A percentile compares a stretch with the other conserved stretches of the same genome.
phyloP scores from a whole-genome alignment of 2,888 invertebrate species.

The Caenorhabditis doughertyi region DNA sequence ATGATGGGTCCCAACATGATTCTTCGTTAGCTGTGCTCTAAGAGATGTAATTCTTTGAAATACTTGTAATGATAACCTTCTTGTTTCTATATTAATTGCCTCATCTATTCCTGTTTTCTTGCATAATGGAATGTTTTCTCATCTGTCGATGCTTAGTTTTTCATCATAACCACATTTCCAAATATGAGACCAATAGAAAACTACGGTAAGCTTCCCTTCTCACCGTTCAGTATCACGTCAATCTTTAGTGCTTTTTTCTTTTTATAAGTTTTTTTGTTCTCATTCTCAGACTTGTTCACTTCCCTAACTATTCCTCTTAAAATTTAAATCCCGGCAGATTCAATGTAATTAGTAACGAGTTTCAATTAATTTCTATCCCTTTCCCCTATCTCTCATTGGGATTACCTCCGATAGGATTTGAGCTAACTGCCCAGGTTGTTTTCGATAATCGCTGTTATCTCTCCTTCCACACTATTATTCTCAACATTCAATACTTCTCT shows the following conservation, averaged over 20 bases:
- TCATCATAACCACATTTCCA: slow-evolving; percentile 34
- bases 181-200: slow-evolving; percentile 46
- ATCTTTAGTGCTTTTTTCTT: neutral
- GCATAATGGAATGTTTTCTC: slow-evolving; percentile 41
- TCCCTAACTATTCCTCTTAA: slow-evolving; percentile 22
- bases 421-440: slow-evolving; percentile 53
- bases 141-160: neutral
- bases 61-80: slow-evolving; percentile 4
- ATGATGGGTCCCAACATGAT: too few species aligned
- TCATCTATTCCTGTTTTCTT: slow-evolving; percentile 11
- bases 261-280: slow-evolving; percentile 9
- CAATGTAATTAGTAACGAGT: slow-evolving; percentile 40
- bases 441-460: slow-evolving; percentile 29
- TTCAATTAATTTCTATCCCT: neutral
- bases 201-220: slow-evolving; percentile 31
- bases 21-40: slow-evolving; percentile 24
- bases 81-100: slow-evolving; percentile 15
- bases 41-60: neutral
- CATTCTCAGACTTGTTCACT: slow-evolving; percentile 39
- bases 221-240: slow-evolving; percentile 17
- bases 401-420: slow-evolving; percentile 35
- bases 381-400: neutral
- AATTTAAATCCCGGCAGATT: slow-evolving; percentile 12
- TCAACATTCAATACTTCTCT: neutral
- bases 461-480: neutral